These are phyloP conservation scores for Branchipolynoe longqiensis DNA, from an alignment of 2,888 invertebrate genomes.

Conservation along the genomic window DNA sequence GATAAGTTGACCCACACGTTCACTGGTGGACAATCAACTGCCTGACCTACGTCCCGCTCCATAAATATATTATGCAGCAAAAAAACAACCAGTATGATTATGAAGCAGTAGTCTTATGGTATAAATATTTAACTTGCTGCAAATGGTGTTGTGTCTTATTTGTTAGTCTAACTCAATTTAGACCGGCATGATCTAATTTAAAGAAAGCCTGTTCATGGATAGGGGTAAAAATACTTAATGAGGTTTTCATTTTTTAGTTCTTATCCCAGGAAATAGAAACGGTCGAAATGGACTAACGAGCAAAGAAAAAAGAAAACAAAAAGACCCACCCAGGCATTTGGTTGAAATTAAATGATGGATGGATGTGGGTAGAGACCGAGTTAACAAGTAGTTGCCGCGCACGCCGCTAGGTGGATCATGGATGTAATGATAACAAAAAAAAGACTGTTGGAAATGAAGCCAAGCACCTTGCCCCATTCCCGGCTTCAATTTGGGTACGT, in stretches of 20 bases:
- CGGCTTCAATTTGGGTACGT: slow-evolving; percentile 19
- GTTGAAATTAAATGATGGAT: slow-evolving; percentile 11
- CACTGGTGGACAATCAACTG: too few relatives aligned
- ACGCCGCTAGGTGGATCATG: not conserved
- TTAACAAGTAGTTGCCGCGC: slow-evolving; percentile 19
- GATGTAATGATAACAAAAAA: not conserved
- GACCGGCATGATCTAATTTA: not conserved
- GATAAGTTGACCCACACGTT: too few relatives aligned
- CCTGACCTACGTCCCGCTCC: too few relatives aligned
- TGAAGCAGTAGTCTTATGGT: too few relatives aligned
- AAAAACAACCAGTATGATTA: too few relatives aligned
- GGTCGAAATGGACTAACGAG: slow-evolving; percentile 1
- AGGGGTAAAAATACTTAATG: slow-evolving; percentile 24
- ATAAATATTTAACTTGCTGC: too few relatives aligned
- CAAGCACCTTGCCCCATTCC: not conserved
- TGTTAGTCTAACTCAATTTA: slow-evolving; percentile 3
- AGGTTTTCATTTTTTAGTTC: not conserved
- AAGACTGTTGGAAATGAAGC: slow-evolving; percentile 1
- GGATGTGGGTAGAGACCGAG: not conserved
- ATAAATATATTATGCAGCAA: too few relatives aligned
- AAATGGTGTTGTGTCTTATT: too few relatives aligned
- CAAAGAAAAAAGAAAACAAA: not conserved
- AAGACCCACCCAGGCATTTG: too few relatives aligned
- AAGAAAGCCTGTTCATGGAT: too few relatives aligned
- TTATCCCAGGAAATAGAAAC: slow-evolving; percentile 15